Conservation (phyloP, 2,888 invertebrate genomes). For the Thera obeliscata region DNA sequence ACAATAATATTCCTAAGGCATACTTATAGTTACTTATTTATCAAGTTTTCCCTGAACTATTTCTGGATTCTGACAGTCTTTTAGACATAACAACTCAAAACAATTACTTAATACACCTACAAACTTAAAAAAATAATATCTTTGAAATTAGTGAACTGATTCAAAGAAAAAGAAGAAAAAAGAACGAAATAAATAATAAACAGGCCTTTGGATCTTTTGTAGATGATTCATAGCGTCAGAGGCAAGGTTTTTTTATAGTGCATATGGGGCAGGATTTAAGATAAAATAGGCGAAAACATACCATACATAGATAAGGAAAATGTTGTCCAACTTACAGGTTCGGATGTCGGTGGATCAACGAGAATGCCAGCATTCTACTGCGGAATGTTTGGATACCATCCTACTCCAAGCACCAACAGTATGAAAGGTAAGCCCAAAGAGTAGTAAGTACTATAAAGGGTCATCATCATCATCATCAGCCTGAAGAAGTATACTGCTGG, state of each 20-base stretch:
- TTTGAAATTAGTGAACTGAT: too few species aligned
- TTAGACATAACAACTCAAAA: background rate
- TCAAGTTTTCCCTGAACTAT: conserved; percentile 7
- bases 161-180: too few species aligned
- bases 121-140: background rate
- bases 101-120: background rate
- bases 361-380: conserved; percentile 96
- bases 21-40: too few species aligned
- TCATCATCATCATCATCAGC: too few species aligned
- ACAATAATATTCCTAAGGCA: background rate
- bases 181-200: too few species aligned
- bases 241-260: too few species aligned
- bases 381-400: conserved; percentile 95
- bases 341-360: conserved; percentile 97
- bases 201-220: too few species aligned
- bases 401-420: conserved; percentile 84
- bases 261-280: too few species aligned
- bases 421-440: conserved; percentile 76
- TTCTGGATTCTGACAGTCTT: conserved; percentile 18
- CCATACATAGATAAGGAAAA: background rate
- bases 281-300: too few species aligned
- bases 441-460: too few species aligned
- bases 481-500: too few species aligned
- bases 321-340: conserved; percentile 70
- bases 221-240: too few species aligned